A percentile compares a stretch with the other conserved stretches of the same genome.
These are phyloP conservation scores for Corticium candelabrum DNA, from an alignment of 37 sponge, comb jelly and placozoan genomes.

Conservation along the genomic window DNA sequence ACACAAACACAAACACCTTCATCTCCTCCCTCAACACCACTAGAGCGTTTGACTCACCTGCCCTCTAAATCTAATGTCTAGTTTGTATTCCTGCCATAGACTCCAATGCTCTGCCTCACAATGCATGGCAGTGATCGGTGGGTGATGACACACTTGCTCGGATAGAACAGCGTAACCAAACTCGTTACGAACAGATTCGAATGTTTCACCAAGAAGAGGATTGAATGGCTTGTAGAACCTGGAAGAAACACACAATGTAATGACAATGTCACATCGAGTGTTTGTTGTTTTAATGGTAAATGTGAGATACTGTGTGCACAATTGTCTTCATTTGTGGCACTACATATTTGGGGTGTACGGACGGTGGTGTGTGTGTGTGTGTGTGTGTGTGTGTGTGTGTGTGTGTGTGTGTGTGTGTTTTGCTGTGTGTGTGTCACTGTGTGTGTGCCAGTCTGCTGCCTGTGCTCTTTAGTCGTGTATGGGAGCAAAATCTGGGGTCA, in stretches of 20 bases:
- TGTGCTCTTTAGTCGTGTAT: too few relatives aligned
- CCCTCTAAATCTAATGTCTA: conserved; percentile 86
- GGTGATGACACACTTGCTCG: conserved; percentile 79
- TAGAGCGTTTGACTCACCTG: conserved; percentile 26
- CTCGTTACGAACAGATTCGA: conserved; percentile 51
- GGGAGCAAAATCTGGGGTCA: too few relatives aligned
- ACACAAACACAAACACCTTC: neutral
- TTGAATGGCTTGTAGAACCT: conserved; percentile 93
- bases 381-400: neutral
- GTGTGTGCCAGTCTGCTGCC: too few relatives aligned
- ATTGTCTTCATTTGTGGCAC: too few relatives aligned
- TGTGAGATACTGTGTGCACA: too few relatives aligned
- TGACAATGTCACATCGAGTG: neutral
- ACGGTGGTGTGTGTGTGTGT: too few relatives aligned
- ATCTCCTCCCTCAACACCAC: neutral
- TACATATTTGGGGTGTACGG: too few relatives aligned
- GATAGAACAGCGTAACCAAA: conserved; percentile 38
- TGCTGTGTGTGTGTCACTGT: too few relatives aligned
- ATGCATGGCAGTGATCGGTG: conserved; percentile 85
- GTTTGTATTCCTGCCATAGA: conserved; percentile 85
- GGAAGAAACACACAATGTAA: neutral
- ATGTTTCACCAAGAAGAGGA: conserved; percentile 91
- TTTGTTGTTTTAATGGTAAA: too few relatives aligned
- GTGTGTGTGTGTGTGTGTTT: too few relatives aligned
- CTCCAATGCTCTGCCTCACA: conserved; percentile 67